Conservation (phyloP, 2,888 invertebrate species). For the Lasioglossum zephyrum region DNA sequence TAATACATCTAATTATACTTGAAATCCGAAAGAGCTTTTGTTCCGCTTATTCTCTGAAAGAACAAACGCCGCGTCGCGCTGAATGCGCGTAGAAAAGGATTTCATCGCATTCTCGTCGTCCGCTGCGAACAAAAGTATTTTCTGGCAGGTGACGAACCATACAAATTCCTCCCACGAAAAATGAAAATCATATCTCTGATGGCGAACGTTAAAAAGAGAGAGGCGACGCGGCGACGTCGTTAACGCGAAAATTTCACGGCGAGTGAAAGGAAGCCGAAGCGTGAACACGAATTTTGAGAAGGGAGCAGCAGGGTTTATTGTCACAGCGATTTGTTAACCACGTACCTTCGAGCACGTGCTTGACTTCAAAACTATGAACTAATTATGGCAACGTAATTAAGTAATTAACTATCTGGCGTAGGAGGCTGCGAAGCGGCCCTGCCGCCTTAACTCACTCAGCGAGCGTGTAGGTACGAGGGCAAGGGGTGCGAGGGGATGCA, state of each 20-base stretch:
- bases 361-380: conserved; percentile 72
- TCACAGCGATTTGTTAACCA: conserved; percentile 69
- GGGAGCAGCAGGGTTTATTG: conserved; percentile 47
- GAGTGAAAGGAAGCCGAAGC: background rate
- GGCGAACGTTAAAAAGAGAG: background rate
- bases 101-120: background rate
- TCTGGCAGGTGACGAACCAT: background rate
- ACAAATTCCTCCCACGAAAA: background rate
- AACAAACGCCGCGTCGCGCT: background rate
- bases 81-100: background rate
- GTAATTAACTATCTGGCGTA: conserved; percentile 77
- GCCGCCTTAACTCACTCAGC: conserved; percentile 59
- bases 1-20: background rate
- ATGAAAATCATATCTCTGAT: background rate
- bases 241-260: background rate
- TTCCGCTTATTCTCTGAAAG: background rate
- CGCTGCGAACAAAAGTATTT: background rate
- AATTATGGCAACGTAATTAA: conserved; percentile 80
- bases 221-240: background rate
- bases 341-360: conserved; percentile 45
- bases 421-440: conserved; percentile 64
- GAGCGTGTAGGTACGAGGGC: conserved; percentile 28
- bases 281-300: conserved; percentile 30
- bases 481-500: background rate
- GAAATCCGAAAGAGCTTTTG: conserved; percentile 1